These are phyloP conservation scores for Echinops telfairi DNA, from an alignment of 2,113 vertebrate genomes.

Conservation along the genomic window DNA sequence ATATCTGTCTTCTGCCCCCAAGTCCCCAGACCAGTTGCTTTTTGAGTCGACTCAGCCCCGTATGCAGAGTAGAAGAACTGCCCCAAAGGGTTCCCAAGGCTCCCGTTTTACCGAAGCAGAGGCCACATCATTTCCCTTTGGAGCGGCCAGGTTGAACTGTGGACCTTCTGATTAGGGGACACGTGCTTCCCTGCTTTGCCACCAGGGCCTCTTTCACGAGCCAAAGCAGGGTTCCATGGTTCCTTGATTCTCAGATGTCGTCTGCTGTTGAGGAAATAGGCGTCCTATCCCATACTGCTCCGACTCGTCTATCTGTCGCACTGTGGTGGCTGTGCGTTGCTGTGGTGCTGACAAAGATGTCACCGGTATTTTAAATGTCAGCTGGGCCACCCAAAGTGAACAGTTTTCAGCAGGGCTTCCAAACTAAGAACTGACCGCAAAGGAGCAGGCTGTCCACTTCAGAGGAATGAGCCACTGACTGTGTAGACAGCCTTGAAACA, in stretches of 20 bases:
- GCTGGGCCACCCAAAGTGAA: too few species aligned
- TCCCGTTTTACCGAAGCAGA: neutral
- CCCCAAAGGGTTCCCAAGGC: neutral
- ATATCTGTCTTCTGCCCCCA: neutral
- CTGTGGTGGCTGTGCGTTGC: too few species aligned
- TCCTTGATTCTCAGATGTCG: constrained; percentile 41
- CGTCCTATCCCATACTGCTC: neutral
- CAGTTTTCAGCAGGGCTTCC: too few species aligned
- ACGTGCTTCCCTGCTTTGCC: neutral
- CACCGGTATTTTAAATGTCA: too few species aligned
- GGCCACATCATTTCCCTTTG: neutral
- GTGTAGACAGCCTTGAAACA: too few species aligned
- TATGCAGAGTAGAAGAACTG: neutral
- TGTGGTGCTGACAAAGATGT: too few species aligned
- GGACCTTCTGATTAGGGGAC: neutral
- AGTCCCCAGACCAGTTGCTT: neutral
- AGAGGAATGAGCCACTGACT: too few species aligned
- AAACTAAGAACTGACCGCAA: too few species aligned
- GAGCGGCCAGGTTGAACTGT: neutral
- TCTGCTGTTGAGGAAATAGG: neutral
- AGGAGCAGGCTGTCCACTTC: too few species aligned
- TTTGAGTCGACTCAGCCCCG: neutral
- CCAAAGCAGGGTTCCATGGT: neutral
- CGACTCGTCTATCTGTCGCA: too few species aligned
- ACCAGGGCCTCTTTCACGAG: neutral